Percentiles rank a stretch among this genome's conserved stretches.
Evolutionary conservation across 2,888 invertebrate genomes (phyloP).

Genomic region (Mesorhabditis sp.): DNA sequence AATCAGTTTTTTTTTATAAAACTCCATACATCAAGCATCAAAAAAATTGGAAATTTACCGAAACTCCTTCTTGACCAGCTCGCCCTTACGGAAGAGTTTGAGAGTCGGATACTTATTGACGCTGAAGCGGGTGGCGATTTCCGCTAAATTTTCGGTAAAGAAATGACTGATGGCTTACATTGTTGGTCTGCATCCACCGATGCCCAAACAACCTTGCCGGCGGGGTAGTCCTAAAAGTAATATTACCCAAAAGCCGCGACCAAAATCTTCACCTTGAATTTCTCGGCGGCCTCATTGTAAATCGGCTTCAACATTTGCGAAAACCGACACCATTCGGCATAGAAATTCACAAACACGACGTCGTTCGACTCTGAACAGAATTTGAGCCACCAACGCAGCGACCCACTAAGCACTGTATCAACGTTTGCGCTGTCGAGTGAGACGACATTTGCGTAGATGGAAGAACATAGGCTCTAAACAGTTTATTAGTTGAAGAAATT

Average conservation of each 20-base stretch:
- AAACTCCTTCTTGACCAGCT: conserved; percentile 62
- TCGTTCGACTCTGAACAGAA: conserved; percentile 69
- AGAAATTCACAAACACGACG: conserved; percentile 95
- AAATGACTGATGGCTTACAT: conserved; percentile 62
- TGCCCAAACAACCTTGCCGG: conserved; percentile 82
- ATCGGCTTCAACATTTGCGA: conserved; percentile 93
- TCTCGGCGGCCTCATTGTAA: conserved; percentile 90
- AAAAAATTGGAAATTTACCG: conserved; percentile 25
- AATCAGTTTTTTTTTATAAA: conserved; percentile 9
- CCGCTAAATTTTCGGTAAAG: conserved; percentile 61
- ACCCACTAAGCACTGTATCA: conserved; percentile 19
- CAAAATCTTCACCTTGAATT: conserved; percentile 63
- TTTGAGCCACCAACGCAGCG: background rate
- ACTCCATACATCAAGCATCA: background rate
- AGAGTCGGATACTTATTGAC: conserved; percentile 97
- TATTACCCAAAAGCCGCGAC: conserved; percentile 9
- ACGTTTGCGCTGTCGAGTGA: conserved; percentile 17
- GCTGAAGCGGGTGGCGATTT: conserved; percentile 83
- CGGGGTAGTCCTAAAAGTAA: conserved; percentile 59
- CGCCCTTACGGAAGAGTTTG: conserved; percentile 73
- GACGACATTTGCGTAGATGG: conserved; percentile 9
- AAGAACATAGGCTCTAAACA: background rate
- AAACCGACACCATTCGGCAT: conserved; percentile 99
- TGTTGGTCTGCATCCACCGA: conserved; percentile 96
- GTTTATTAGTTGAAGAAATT: no score